Percentiles rank a stretch among this genome's conserved stretches.
These are phyloP conservation scores for Tetanocera ferruginea DNA, from an alignment of 2,888 invertebrate genomes.

Conservation along the genomic window DNA sequence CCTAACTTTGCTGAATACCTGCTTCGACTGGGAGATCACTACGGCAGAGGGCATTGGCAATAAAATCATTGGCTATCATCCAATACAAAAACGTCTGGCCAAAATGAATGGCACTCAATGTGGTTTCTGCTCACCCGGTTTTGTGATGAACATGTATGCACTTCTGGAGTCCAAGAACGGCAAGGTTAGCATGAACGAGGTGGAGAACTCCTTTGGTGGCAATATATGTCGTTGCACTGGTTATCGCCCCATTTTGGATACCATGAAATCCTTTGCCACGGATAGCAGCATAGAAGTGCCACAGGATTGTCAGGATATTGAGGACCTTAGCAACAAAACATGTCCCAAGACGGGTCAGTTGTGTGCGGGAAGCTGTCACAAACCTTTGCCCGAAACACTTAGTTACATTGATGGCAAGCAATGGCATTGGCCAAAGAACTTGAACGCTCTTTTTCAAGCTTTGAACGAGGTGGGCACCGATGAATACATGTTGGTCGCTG, in stretches of 20 bases:
- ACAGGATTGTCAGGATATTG: slow-evolving; percentile 70
- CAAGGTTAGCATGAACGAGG: slow-evolving; percentile 74
- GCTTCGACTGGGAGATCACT: slow-evolving; percentile 77
- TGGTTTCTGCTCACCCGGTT: slow-evolving; percentile 83
- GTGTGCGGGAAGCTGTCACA: slow-evolving; percentile 64
- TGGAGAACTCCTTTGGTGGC: slow-evolving; percentile 83
- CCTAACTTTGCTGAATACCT: slow-evolving; percentile 75
- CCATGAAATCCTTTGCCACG: slow-evolving; percentile 81
- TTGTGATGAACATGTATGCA: slow-evolving; percentile 81
- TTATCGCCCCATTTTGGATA: slow-evolving; percentile 82
- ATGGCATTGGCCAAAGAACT: slow-evolving; percentile 62
- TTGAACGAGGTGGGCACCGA: slow-evolving; percentile 66
- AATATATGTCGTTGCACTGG: slow-evolving; percentile 87
- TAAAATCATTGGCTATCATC: slow-evolving; percentile 76
- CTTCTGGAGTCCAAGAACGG: slow-evolving; percentile 71
- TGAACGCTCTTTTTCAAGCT: slow-evolving; percentile 54
- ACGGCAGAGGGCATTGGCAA: slow-evolving; percentile 83
- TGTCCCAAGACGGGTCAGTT: slow-evolving; percentile 68
- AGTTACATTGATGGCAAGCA: slow-evolving; percentile 56
- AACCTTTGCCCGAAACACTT: slow-evolving; percentile 35
- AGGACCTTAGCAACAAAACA: slow-evolving; percentile 67
- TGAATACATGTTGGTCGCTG: slow-evolving; percentile 78
- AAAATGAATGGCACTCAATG: slow-evolving; percentile 80
- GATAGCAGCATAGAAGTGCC: slow-evolving; percentile 72
- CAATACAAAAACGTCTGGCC: slow-evolving; percentile 76